These are phyloP conservation scores for Hippolais icterina DNA, from an alignment of 2,113 vertebrate species.

Conservation along the genomic window DNA sequence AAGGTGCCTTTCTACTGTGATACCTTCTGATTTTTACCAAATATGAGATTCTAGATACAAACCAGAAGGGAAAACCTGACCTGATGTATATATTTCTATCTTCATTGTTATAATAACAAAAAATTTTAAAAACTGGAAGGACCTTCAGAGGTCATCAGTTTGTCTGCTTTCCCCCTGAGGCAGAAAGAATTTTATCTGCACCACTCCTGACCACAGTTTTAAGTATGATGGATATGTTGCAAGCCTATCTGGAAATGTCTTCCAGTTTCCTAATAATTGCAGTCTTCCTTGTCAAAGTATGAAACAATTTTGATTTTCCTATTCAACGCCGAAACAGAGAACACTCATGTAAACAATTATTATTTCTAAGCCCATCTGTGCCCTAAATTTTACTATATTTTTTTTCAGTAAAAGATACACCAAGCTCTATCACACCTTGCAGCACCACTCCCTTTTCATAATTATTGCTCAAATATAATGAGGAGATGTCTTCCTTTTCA, in stretches of 20 bases:
- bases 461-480: accelerated
- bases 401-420: neutral
- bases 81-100: neutral
- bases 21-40: neutral
- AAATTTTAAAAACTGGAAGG: neutral
- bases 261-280: neutral
- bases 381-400: neutral
- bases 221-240: neutral
- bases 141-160: neutral
- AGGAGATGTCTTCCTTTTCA: neutral
- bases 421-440: neutral
- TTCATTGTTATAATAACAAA: neutral
- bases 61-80: neutral
- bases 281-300: neutral
- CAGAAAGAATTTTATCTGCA: neutral
- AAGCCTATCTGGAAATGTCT: neutral
- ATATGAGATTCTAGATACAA: neutral
- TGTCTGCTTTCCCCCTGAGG: neutral
- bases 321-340: neutral
- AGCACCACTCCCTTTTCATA: neutral
- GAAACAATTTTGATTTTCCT: neutral
- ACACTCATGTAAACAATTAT: neutral
- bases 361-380: neutral
- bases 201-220: neutral
- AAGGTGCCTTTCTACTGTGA: neutral